These are phyloP conservation scores for Cliona cf. orientalis DNA, from an alignment of 37 sponge, comb jelly and placozoan species.

Conservation along the genomic window DNA sequence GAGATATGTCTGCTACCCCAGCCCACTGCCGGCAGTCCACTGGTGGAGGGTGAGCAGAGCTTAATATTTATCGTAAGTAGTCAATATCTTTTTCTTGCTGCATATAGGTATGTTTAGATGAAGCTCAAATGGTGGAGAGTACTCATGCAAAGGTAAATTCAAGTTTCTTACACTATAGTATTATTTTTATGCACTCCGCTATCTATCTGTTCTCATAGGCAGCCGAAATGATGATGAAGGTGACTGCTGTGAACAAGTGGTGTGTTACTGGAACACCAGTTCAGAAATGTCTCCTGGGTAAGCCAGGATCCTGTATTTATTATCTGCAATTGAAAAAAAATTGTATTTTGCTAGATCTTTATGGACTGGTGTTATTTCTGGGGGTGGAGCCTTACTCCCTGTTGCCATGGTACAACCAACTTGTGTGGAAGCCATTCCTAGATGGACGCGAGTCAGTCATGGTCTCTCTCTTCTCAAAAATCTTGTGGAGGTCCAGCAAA, in stretches of 20 bases:
- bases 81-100: background rate
- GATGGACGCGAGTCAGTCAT: conserved; percentile 41
- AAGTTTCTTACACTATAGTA: background rate
- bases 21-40: conserved; percentile 74
- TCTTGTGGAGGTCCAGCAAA: conserved; percentile 84
- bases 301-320: background rate
- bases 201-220: conserved; percentile 33
- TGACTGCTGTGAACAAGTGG: conserved; percentile 71
- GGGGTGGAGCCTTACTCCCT: conserved; percentile 58
- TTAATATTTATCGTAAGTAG: background rate
- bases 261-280: conserved; percentile 93
- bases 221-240: conserved; percentile 74
- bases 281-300: conserved; percentile 71
- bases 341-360: conserved; percentile 55
- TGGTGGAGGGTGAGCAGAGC: conserved; percentile 89
- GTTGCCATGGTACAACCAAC: conserved; percentile 42
- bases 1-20: conserved; percentile 57
- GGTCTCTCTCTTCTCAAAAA: conserved; percentile 43
- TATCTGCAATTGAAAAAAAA: background rate
- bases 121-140: conserved; percentile 92
- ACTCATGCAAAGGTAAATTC: background rate
- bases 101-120: conserved; percentile 80
- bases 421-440: conserved; percentile 60
- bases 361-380: conserved; percentile 84
- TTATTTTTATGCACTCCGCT: background rate